These are phyloP conservation scores for Ommatoiulus sabulosus DNA, from an alignment of 2,888 invertebrate genomes.

Conservation along the genomic window DNA sequence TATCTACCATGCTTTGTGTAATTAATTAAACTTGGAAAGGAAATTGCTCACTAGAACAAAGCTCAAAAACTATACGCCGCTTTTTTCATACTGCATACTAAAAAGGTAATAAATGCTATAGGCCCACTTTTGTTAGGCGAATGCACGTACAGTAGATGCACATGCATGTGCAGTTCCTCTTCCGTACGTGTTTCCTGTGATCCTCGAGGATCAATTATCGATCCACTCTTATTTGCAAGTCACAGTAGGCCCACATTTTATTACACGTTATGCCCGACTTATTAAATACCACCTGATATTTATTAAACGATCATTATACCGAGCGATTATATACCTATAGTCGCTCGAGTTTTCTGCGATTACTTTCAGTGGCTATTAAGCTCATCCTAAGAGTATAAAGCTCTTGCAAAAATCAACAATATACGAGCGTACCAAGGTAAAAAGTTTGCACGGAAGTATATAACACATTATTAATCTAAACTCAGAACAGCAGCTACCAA, in stretches of 20 bases:
- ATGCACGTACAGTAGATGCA: not conserved
- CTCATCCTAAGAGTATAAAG: not conserved
- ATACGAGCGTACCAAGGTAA: not conserved
- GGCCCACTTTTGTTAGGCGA: not conserved
- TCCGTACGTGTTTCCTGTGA: not conserved
- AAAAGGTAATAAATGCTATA: not conserved
- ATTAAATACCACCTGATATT: not conserved
- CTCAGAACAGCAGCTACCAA: not conserved
- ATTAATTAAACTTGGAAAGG: too few species aligned
- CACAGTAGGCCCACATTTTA: not conserved
- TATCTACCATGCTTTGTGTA: too few species aligned
- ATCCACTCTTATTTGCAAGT: not conserved
- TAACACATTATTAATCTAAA: not conserved
- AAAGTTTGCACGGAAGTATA: not conserved
- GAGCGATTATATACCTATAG: not conserved
- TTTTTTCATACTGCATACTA: not conserved
- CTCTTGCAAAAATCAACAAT: too few species aligned
- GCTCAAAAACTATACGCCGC: not conserved
- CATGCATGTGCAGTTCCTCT: not conserved
- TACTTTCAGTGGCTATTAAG: not conserved
- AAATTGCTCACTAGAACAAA: not conserved
- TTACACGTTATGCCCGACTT: not conserved
- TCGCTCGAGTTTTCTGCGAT: not conserved
- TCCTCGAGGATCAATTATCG: constrained; percentile 23
- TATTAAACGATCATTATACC: not conserved